phyloP scores from a whole-genome alignment of 2,113 vertebrate genomes.

The Silurus glanis region DNA sequence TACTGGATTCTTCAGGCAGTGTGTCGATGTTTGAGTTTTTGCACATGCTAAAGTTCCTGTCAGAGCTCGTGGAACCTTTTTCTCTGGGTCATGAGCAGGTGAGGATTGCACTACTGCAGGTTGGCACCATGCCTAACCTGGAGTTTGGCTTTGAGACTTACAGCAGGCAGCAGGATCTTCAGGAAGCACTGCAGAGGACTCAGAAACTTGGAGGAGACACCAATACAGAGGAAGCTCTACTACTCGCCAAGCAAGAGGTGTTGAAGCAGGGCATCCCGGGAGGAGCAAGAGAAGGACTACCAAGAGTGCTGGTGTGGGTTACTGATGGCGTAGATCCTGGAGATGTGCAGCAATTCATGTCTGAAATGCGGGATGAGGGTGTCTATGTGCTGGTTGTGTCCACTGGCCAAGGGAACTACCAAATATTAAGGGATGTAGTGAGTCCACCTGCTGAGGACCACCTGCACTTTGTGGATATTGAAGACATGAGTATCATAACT shows the following conservation, averaged over 20 bases:
- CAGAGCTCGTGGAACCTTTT: constrained; percentile 82
- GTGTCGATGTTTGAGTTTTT: constrained; percentile 89
- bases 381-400: constrained; percentile 87
- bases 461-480: constrained; percentile 91
- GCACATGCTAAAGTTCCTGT: constrained; percentile 84
- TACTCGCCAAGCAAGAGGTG: constrained; percentile 72
- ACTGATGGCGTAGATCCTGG: constrained; percentile 90
- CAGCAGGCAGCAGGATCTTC: constrained; percentile 60
- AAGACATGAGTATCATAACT: constrained; percentile 86
- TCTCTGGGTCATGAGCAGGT: constrained; percentile 81
- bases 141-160: constrained; percentile 83
- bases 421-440: constrained; percentile 80
- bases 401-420: constrained; percentile 84
- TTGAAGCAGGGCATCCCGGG: constrained; percentile 59
- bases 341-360: constrained; percentile 80
- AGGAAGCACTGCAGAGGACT: constrained; percentile 70
- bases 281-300: constrained; percentile 74
- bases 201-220: constrained; percentile 87
- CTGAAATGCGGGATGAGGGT: constrained; percentile 78
- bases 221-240: constrained; percentile 84
- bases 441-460: constrained; percentile 76
- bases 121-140: constrained; percentile 80
- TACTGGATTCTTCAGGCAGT: constrained; percentile 92
- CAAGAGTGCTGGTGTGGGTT: constrained; percentile 92
- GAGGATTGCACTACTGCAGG: constrained; percentile 85